Base-by-base conservation (phyloP, 2,797 vertebrate genomes). In the Phrynocephalus forsythii region DNA sequence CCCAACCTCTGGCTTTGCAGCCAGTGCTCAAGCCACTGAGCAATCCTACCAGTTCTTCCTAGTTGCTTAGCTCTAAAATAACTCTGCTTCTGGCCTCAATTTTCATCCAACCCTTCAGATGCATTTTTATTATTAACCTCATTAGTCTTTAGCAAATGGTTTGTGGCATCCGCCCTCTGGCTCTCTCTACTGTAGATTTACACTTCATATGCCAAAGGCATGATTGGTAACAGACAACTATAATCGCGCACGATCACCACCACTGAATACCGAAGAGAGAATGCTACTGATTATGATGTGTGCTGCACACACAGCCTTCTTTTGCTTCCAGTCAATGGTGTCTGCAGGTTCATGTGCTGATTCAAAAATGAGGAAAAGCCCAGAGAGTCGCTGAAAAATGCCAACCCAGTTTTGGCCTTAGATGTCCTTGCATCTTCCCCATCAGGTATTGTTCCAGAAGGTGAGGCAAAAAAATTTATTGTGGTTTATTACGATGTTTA, bases 91-190 rank as follows among this genome's bases (percentile, higher is more conserved):
- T 38, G 20, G 44, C 66, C 66, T 86, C 30, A 66, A 86, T n/a
- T 79, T 77, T 86, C 28, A 56, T 44, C 26, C 63, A 26, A 11
- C 67, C 38, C 20, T 11, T 56, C 50, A 26, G 48, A 56, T 9
- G 76, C n/a, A 71, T 56, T 26, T 79, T 79, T 79, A 86, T 86
- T 77, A 28, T 48, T 56, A 71, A 48, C 28, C 56, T 83, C 81
- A 68, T 66, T 79, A 38, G 33, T 67, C 9, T 76, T 84, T 75
- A 44, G 72, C 30, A 84, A 76, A n/a, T 56, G n/a, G 66, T 50
- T 30, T 24, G 79, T 69, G 84, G 67, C 66, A 56, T 16, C 50
- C 26, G 33, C 67, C 5, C 44, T 77, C 83, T 26, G 9, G 76
- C 56, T 67, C 5, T 28, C 18, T 48, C 48, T 56, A 13, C 33